A percentile compares a stretch with the other conserved stretches of the same genome.
Conservation (phyloP, 1,140 invertebrate genomes). For the Drosophila tropicalis region DNA sequence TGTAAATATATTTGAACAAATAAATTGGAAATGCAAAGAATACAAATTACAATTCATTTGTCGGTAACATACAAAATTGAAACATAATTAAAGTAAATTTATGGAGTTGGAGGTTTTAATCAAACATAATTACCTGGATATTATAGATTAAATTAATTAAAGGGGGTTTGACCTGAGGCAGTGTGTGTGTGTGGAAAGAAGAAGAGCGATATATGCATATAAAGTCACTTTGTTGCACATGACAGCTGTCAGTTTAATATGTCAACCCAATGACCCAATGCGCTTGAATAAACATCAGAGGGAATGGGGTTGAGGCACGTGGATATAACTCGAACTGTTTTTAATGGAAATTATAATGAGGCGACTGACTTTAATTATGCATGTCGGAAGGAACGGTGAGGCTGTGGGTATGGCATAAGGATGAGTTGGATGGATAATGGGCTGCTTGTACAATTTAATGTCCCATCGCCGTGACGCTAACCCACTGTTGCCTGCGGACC, state of each 20-base stretch:
- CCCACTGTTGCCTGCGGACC: conserved; percentile 44
- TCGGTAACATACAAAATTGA: not conserved
- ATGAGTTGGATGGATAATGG: conserved; percentile 21
- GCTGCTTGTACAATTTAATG: conserved; percentile 69
- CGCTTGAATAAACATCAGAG: conserved; percentile 8
- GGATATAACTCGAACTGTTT: conserved; percentile 51
- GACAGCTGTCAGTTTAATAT: conserved; percentile 70
- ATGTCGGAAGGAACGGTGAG: conserved; percentile 24
- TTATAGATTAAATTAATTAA: conserved; percentile 70
- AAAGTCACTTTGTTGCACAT: conserved; percentile 6
- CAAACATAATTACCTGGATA: conserved; percentile 71
- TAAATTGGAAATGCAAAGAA: conserved; percentile 30
- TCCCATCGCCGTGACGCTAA: conserved; percentile 68
- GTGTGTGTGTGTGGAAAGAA: not conserved
- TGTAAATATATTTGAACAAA: conserved; percentile 40
- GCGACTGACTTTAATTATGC: conserved; percentile 71
- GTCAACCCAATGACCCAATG: conserved; percentile 30
- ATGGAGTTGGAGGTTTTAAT: conserved; percentile 60
- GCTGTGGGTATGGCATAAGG: conserved; percentile 16
- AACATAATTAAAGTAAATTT: conserved; percentile 70
- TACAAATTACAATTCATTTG: conserved; percentile 4
- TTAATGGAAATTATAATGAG: conserved; percentile 81
- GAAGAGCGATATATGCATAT: not conserved
- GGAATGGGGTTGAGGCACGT: conserved; percentile 5
- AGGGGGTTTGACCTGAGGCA: not conserved